Evolutionary conservation across 2,113 vertebrate species (phyloP).

Genomic region (Gallinago paraguaiae): DNA sequence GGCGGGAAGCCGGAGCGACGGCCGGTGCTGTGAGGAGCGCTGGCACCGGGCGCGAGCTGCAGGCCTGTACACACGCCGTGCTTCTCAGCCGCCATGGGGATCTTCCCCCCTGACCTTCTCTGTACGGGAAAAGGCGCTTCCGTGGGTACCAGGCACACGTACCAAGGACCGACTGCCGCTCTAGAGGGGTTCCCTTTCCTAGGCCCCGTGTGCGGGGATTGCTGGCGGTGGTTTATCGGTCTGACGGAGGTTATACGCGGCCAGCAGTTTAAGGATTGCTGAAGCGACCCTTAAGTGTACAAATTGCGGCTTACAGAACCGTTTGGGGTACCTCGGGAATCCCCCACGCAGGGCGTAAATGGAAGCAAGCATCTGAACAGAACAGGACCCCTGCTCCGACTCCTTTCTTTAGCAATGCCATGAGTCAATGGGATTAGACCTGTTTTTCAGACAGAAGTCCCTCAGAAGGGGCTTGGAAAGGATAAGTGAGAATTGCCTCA

Average conservation of each 20-base stretch:
- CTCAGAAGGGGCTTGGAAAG: accelerated
- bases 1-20: background rate
- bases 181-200: background rate
- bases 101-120: background rate
- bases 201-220: background rate
- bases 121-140: accelerated
- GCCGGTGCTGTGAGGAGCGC: accelerated
- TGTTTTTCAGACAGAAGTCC: background rate
- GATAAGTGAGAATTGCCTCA: background rate
- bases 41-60: accelerated
- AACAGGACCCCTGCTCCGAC: background rate
- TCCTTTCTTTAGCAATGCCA: background rate
- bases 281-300: background rate
- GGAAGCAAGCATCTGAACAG: background rate
- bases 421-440: accelerated
- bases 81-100: no score
- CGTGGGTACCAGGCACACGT: accelerated
- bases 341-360: background rate
- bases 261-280: background rate
- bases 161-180: accelerated
- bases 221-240: accelerated
- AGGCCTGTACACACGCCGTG: accelerated
- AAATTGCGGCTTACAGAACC: accelerated
- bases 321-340: background rate
- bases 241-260: background rate